These are phyloP conservation scores for Stictocephala bisonia DNA, from an alignment of 2,888 invertebrate species.

Conservation along the genomic window DNA sequence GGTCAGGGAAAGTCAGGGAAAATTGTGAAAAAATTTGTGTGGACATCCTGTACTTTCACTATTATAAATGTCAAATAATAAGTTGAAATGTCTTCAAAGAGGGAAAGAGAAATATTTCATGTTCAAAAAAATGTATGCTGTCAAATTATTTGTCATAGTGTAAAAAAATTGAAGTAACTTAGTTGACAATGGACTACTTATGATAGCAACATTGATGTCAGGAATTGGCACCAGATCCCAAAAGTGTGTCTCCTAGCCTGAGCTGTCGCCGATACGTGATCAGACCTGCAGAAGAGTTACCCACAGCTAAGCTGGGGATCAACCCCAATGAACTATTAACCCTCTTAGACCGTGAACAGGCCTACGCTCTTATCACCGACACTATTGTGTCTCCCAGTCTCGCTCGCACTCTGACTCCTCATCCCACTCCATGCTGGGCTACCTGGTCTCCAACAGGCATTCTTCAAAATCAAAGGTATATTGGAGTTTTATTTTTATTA, in stretches of 20 bases:
- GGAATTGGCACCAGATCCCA: constrained; percentile 35
- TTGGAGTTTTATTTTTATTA: too few relatives aligned
- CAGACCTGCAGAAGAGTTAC: constrained; percentile 5
- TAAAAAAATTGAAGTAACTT: too few relatives aligned
- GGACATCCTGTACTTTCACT: too few relatives aligned
- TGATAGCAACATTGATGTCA: neutral
- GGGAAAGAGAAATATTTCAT: too few relatives aligned
- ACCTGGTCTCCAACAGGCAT: constrained; percentile 51
- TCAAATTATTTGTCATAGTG: too few relatives aligned
- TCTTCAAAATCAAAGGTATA: constrained; percentile 45
- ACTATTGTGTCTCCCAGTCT: constrained; percentile 50
- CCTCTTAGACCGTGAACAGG: constrained; percentile 47
- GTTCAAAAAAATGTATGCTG: too few relatives aligned
- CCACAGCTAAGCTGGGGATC: constrained; percentile 48
- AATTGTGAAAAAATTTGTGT: too few relatives aligned
- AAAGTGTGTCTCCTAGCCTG: constrained; percentile 17
- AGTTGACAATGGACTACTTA: too few relatives aligned
- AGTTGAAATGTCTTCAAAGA: too few relatives aligned
- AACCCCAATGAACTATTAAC: constrained; percentile 49
- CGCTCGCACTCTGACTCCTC: constrained; percentile 21
- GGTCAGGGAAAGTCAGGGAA: too few relatives aligned
- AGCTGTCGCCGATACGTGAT: constrained; percentile 25
- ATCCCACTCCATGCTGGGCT: constrained; percentile 46
- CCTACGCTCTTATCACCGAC: constrained; percentile 51
- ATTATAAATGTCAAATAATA: too few relatives aligned